Evolutionary conservation across 2,797 vertebrate species (phyloP).

Genomic region (Anas bernieri): DNA sequence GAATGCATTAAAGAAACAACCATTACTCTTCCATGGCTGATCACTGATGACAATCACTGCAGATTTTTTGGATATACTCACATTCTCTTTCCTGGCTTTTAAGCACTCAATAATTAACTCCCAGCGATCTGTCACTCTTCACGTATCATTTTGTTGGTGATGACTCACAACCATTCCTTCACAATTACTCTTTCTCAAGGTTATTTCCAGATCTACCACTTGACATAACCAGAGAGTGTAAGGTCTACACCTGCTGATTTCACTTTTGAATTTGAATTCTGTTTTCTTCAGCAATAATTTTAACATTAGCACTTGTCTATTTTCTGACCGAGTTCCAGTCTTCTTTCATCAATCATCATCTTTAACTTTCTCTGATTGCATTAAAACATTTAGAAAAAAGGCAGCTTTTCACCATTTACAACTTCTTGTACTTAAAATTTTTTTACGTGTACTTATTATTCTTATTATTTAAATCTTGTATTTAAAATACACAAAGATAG

Average conservation of each 20-base stretch:
- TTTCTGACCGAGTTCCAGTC: background rate
- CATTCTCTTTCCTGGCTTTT: background rate
- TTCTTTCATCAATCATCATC: background rate
- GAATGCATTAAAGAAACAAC: background rate
- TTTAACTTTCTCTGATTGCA: background rate
- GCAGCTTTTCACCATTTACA: background rate
- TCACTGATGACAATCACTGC: background rate
- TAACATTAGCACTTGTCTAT: fast-evolving
- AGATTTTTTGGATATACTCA: fast-evolving
- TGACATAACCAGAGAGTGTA: background rate
- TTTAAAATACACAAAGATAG: too few relatives aligned
- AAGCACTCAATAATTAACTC: fast-evolving
- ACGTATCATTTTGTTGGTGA: fast-evolving
- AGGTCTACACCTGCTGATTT: background rate
- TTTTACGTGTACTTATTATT: too few relatives aligned
- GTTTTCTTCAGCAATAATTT: background rate
- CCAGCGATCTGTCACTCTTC: background rate
- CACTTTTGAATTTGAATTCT: background rate
- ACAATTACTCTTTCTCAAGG: background rate
- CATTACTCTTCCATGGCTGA: background rate
- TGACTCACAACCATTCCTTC: background rate
- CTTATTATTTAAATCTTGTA: too few relatives aligned
- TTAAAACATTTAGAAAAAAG: background rate
- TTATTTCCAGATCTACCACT: constrained; percentile 1
- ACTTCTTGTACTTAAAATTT: too few relatives aligned